phyloP scores from a whole-genome alignment of 2,797 vertebrate species.

The Xerus rutilus region DNA sequence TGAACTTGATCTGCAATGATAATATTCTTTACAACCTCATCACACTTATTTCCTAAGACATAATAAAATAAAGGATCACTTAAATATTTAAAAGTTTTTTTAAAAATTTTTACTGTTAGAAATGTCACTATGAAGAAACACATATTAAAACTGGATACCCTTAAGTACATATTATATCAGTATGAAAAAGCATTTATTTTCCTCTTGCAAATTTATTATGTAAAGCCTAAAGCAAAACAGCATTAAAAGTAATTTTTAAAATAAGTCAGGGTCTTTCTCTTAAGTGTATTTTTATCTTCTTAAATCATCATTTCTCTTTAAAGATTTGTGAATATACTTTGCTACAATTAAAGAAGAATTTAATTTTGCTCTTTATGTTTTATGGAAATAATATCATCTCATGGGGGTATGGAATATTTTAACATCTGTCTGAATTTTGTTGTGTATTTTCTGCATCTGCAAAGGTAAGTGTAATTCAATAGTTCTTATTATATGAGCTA shows the following conservation, averaged over 20 bases:
- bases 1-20: not conserved
- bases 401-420: not conserved
- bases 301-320: not conserved
- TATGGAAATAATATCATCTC: not conserved
- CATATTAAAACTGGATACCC: conserved; percentile 42
- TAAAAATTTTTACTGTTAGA: not conserved
- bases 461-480: not conserved
- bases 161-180: conserved; percentile 38
- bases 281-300: conserved; percentile 15
- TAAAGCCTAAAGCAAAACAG: conserved; percentile 15
- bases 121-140: conserved; percentile 50
- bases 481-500: not conserved
- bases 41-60: not conserved
- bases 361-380: not conserved
- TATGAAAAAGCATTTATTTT: conserved; percentile 65
- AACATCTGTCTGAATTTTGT: not conserved
- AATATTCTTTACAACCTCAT: conserved; percentile 9
- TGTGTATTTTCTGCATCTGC: not conserved
- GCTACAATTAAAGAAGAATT: conserved; percentile 30
- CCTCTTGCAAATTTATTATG: conserved; percentile 50
- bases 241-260: conserved; percentile 51
- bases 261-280: conserved; percentile 5
- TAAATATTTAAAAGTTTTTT: conserved; percentile 3
- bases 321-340: not conserved
- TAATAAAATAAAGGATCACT: not conserved